Conservation (phyloP, 1,140 invertebrate species). For the Caenorhabditis brenneri region DNA sequence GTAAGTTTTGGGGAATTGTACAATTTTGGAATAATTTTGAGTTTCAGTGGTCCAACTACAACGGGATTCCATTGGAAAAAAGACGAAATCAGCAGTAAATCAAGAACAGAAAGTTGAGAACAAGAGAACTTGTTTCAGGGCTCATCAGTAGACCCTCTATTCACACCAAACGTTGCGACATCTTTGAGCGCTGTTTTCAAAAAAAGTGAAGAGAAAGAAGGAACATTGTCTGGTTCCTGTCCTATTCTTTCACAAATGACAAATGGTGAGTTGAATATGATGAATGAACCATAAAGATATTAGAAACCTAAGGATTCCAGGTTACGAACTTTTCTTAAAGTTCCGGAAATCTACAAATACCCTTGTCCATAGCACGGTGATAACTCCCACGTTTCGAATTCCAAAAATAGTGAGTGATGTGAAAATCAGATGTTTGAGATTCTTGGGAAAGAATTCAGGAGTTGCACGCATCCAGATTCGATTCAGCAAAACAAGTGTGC, state of each 20-base stretch:
- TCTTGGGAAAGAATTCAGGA: neutral
- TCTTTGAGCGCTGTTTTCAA: neutral
- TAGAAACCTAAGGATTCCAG: neutral
- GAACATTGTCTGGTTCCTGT: neutral
- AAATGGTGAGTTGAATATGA: neutral
- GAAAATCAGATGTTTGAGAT: neutral
- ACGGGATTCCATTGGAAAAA: slow-evolving; percentile 10
- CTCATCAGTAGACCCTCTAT: neutral
- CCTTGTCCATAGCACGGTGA: neutral
- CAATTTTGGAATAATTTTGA: too few species aligned
- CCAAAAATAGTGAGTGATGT: slow-evolving; percentile 23
- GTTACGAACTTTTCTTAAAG: slow-evolving; percentile 38
- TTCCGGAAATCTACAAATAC: slow-evolving; percentile 41
- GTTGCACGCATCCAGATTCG: slow-evolving; percentile 32
- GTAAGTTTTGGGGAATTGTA: neutral
- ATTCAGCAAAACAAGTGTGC: slow-evolving; percentile 43
- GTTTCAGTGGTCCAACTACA: slow-evolving; percentile 12
- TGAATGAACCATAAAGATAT: neutral
- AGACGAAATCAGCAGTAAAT: neutral
- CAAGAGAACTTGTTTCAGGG: neutral
- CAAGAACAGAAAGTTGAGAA: neutral
- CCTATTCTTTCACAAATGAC: slow-evolving; percentile 19
- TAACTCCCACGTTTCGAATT: slow-evolving; percentile 35
- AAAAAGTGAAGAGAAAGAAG: slow-evolving; percentile 2
- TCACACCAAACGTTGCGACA: neutral